Conservation (phyloP, 2,888 invertebrate genomes). For the Latheticus oryzae region DNA sequence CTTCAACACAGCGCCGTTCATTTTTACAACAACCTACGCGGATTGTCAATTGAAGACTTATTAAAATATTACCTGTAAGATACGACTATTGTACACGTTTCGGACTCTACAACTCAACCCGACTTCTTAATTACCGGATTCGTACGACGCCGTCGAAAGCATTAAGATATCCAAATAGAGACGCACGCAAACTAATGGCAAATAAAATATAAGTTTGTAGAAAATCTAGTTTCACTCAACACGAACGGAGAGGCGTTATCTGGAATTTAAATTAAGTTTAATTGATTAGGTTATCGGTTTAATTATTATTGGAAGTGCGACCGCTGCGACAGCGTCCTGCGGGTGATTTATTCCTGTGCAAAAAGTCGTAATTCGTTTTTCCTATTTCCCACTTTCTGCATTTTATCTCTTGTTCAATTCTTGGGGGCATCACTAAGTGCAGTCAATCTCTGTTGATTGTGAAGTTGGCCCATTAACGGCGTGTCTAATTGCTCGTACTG, state of each 20-base stretch:
- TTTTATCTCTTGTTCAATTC: too few species aligned
- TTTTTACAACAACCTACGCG: constrained; percentile 46
- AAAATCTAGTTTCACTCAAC: constrained; percentile 53
- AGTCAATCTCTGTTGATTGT: too few species aligned
- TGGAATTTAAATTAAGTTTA: constrained; percentile 57
- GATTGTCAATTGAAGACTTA: constrained; percentile 49
- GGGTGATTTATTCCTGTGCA: constrained; percentile 29
- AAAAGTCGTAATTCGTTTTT: too few species aligned
- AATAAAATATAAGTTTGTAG: constrained; percentile 48
- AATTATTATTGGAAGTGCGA: constrained; percentile 56
- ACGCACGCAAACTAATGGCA: constrained; percentile 24
- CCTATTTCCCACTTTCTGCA: too few species aligned
- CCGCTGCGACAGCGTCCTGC: constrained; percentile 50
- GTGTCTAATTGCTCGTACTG: neutral
- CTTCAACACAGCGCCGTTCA: constrained; percentile 34
- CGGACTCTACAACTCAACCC: constrained; percentile 17
- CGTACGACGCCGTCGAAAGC: constrained; percentile 13
- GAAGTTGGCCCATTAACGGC: too few species aligned
- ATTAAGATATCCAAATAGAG: constrained; percentile 35
- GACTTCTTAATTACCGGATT: constrained; percentile 17
- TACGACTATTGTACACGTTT: constrained; percentile 46
- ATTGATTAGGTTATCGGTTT: constrained; percentile 59
- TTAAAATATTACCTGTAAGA: constrained; percentile 49
- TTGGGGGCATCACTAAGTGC: too few species aligned
- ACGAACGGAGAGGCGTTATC: constrained; percentile 50